Evolutionary conservation across 1,140 invertebrate species (phyloP).

Genomic region (Brachionus plicatilis): DNA sequence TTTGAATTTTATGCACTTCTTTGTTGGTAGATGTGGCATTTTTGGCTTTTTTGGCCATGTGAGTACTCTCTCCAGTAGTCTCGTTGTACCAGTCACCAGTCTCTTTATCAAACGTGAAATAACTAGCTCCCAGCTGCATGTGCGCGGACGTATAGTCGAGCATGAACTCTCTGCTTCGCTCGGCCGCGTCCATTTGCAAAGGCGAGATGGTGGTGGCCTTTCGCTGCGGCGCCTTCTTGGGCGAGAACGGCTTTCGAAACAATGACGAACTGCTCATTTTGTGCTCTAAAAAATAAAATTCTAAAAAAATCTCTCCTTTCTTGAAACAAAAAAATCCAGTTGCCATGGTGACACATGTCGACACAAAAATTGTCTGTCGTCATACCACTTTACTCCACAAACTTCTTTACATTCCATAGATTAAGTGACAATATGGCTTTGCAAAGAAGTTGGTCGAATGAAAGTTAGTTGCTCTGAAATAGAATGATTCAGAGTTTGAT

Average conservation of each 20-base stretch:
- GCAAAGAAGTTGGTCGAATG: constrained; percentile 30
- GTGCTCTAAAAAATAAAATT: not conserved
- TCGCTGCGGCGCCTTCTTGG: constrained; percentile 20
- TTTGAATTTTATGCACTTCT: constrained; percentile 25
- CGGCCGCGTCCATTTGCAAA: constrained; percentile 23
- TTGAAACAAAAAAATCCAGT: not conserved
- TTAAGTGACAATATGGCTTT: not conserved
- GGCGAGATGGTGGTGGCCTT: constrained; percentile 31
- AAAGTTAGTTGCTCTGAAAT: not conserved
- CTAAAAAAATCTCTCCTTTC: not conserved
- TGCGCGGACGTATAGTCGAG: constrained; percentile 30
- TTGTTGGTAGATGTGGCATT: not conserved
- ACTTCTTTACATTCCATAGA: constrained; percentile 34
- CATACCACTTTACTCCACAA: constrained; percentile 6
- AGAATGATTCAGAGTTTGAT: not conserved
- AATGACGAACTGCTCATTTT: constrained; percentile 25
- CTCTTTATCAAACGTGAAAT: not conserved
- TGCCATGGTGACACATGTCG: not conserved
- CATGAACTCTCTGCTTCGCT: constrained; percentile 14
- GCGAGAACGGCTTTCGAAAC: constrained; percentile 37
- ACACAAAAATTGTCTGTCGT: not conserved
- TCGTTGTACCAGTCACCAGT: constrained; percentile 12
- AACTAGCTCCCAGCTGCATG: not conserved
- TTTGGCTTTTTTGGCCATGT: not conserved
- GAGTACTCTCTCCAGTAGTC: not conserved